Evolutionary conservation across 2,888 invertebrate genomes (phyloP).

Genomic region (Sturmia bella): DNA sequence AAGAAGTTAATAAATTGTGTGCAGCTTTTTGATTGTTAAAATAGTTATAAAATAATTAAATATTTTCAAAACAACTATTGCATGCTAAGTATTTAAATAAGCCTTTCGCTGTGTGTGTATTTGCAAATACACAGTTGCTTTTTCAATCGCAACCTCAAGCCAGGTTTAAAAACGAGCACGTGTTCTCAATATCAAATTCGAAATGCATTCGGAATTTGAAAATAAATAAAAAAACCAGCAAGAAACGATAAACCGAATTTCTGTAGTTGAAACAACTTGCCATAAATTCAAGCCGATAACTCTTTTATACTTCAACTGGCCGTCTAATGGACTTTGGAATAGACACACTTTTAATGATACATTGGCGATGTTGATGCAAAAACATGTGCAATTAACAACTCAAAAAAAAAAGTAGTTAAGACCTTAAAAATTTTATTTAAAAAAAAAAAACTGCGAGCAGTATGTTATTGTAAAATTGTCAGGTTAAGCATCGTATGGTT

Average conservation of each 20-base stretch:
- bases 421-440: no score
- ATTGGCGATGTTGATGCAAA: neutral
- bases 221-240: neutral
- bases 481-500: no score
- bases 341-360: neutral
- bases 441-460: no score
- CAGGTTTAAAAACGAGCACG: slow-evolving; percentile 56
- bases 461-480: no score
- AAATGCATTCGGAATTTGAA: slow-evolving; percentile 37
- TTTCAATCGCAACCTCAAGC: slow-evolving; percentile 10
- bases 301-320: slow-evolving; percentile 28
- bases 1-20: slow-evolving; percentile 21
- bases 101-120: neutral
- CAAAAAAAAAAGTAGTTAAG: no score
- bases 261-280: slow-evolving; percentile 25
- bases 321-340: slow-evolving; percentile 48
- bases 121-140: neutral
- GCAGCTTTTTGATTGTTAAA: neutral
- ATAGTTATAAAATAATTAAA: slow-evolving; percentile 48
- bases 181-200: slow-evolving; percentile 57
- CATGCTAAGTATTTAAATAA: neutral
- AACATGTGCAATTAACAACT: neutral
- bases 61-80: slow-evolving; percentile 19
- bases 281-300: slow-evolving; percentile 40
- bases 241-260: slow-evolving; percentile 24